Evolutionary conservation across 2,797 vertebrate genomes (phyloP), one percentile per base, ranked within the genome.

Genomic region (Pseudopleuronectes americanus): DNA sequence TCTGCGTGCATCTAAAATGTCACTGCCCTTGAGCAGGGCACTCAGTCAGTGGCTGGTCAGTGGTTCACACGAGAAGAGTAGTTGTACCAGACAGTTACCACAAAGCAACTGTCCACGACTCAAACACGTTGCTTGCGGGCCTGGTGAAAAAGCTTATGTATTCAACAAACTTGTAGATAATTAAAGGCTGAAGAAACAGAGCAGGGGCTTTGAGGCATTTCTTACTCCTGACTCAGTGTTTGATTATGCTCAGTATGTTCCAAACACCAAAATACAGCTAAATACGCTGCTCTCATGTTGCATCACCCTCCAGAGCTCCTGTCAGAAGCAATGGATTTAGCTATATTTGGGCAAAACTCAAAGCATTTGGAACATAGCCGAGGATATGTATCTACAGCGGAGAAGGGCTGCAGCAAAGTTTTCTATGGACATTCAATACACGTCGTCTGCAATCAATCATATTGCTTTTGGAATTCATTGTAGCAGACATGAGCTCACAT

Each of bases 271-370:
- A 59, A 58, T 23, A 4, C 62, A 49, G 56, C 28, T 43, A 24
- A 54, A 57, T 8, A 2, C 47, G 8, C 56, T 6, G 43, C 22
- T 64, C 57, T 67, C 60, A 57, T 61, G 71, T 74, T 64, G 43
- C 60, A 41, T 45, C 33, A 45, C 26, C 43, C 41, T 38, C 28
- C 36, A 49, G 33, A 63, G 22, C 51, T 26, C 21, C 41, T 17
- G 52, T 74, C 53, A 68, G 53, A 63, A 38, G 49, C 26, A 6
- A 51, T 59, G 47, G 43, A 19, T 66, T 45, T 49, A 12, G 2
- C 79, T 67, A 66, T 77, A 81, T 76, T 62, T 66, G 74, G 74
- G 48, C 61, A 73, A 64, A 71, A 55, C 31, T 13, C 3, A 26
- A 16, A 53, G 56, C 24, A 8, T 64, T 57, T 57, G 56, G 52